These are phyloP conservation scores for Sinodicranocentrus sp. DNA, from an alignment of 2,888 invertebrate genomes.

Conservation along the genomic window DNA sequence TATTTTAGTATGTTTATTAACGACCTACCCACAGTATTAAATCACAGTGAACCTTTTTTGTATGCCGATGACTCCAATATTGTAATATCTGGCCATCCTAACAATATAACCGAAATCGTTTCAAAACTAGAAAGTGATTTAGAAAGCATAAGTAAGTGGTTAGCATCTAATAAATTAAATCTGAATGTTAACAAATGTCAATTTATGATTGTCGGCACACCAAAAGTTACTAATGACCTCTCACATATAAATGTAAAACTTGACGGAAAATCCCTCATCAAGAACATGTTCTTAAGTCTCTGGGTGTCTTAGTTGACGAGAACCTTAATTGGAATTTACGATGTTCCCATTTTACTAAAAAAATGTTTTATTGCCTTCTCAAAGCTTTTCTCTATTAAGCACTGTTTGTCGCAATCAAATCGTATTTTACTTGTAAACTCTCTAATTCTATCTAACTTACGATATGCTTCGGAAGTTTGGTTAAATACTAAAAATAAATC, in stretches of 20 bases:
- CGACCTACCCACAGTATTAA: constrained; percentile 42
- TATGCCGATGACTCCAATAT: constrained; percentile 61
- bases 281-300: constrained; percentile 5
- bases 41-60: constrained; percentile 24
- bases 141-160: constrained; percentile 14
- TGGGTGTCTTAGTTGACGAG: constrained; percentile 45
- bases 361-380: constrained; percentile 29
- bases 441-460: constrained; percentile 34
- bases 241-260: neutral
- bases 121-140: constrained; percentile 33
- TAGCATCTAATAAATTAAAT: constrained; percentile 41
- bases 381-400: constrained; percentile 19
- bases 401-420: neutral
- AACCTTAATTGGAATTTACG: constrained; percentile 23
- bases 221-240: neutral
- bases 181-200: constrained; percentile 54
- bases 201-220: constrained; percentile 44
- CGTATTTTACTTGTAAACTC: constrained; percentile 3
- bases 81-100: neutral
- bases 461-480: constrained; percentile 21
- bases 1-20: constrained; percentile 18
- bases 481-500: neutral
- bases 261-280: neutral
- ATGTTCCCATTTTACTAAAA: neutral
- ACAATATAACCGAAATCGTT: constrained; percentile 11